These are phyloP conservation scores for Galleria mellonella DNA, from an alignment of 1,140 invertebrate genomes.

Conservation along the genomic window DNA sequence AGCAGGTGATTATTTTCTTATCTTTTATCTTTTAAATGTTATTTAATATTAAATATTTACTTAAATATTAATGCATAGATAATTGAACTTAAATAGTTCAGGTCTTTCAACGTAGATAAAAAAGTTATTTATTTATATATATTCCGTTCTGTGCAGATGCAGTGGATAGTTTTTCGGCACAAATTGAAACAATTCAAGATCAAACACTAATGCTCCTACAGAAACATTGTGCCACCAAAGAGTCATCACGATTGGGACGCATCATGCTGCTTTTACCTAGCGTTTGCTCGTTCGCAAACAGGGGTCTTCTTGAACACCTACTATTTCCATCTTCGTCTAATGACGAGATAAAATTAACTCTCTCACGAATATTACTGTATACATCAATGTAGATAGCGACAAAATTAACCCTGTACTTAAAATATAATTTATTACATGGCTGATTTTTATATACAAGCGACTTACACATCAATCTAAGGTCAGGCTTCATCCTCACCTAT, in stretches of 20 bases:
- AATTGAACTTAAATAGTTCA: too few species aligned
- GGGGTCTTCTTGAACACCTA: conserved; percentile 60
- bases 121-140: too few species aligned
- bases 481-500: too few species aligned
- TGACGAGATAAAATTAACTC: conserved; percentile 31
- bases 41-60: too few species aligned
- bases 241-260: conserved; percentile 80
- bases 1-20: conserved; percentile 76
- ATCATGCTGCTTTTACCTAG: conserved; percentile 82
- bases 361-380: conserved; percentile 34
- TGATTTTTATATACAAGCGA: too few species aligned
- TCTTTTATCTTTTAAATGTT: too few species aligned
- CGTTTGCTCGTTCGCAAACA: conserved; percentile 72
- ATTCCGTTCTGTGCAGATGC: conserved; percentile 73
- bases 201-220: conserved; percentile 85
- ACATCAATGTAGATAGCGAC: conserved; percentile 20
- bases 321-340: conserved; percentile 31
- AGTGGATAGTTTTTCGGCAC: conserved; percentile 76
- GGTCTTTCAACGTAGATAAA: too few species aligned
- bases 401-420: too few species aligned
- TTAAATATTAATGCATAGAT: too few species aligned
- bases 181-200: conserved; percentile 84
- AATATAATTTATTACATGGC: too few species aligned
- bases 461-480: too few species aligned
- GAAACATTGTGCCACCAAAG: conserved; percentile 76